Base-by-base conservation (phyloP, 2,797 vertebrate species). In the Liparis tanakae region DNA sequence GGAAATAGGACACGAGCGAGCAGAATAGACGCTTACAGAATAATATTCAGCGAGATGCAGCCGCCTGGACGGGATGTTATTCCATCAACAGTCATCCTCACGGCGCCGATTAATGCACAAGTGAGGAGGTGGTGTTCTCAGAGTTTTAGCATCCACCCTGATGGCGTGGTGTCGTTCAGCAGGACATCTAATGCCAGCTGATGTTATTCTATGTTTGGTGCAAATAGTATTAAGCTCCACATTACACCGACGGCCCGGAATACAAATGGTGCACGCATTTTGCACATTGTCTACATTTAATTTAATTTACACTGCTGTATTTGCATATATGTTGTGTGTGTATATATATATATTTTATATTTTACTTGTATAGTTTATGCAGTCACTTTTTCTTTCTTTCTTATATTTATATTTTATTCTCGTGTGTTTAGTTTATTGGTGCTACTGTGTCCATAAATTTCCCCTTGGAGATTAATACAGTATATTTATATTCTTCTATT, bases 1-100 rank as follows among this genome's bases (percentile, higher is more conserved):
- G 70, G 84, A 76, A 80, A 88, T 78, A 46, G 81, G 85, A 92
- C 88, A 84, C 73, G 65, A 81, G 74, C 48, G 37, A 84, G 85
- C 72, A 70, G 85, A 85, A 84, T 46, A 76, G 70, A 75, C 43
- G 62, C 79, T 80, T 33, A 17, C 33, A 70, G 72, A 63, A 66
- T 69, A 70, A 81, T 61, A 68, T 72, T 78, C 69, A 48, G 84
- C 78, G 81, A 79, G 70, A 85, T 76, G 73, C 79, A 85, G 78
- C 50, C 85, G 78, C 50, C 67, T 73, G 60, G 58, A 60, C 65
- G 69, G 59, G 55, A 66, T 82, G 79, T 70, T 76, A 79, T 77
- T 86, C 84, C 46, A 78, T 67, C 72, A 81, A 74, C 80, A 79
- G 74, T 81, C 69, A 48, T 63, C 59, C 44, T 81, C 55, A 62